Conservation (phyloP, 2,797 vertebrate species). For the Emydoidea blandingii region DNA sequence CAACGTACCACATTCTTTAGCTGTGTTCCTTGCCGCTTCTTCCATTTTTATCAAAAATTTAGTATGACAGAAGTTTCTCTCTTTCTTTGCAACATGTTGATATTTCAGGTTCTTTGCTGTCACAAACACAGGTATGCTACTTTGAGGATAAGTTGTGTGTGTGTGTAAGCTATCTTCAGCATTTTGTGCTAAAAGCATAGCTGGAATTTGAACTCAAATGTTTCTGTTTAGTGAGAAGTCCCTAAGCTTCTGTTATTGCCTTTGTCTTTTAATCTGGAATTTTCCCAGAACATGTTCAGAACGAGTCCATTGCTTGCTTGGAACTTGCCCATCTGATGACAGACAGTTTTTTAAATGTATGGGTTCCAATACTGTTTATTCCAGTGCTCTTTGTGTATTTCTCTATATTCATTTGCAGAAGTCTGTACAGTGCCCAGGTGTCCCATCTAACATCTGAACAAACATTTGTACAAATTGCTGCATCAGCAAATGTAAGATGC, state of each 20-base stretch:
- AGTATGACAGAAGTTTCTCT: slow-evolving; percentile 65
- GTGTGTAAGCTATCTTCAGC: slow-evolving; percentile 62
- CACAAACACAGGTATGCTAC: slow-evolving; percentile 62
- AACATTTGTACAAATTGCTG: background rate
- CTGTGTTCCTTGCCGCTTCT: slow-evolving; percentile 57
- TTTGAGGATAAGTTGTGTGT: slow-evolving; percentile 60
- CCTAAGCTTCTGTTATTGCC: slow-evolving; percentile 26
- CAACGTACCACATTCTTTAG: slow-evolving; percentile 59
- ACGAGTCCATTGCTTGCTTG: background rate
- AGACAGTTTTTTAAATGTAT: background rate
- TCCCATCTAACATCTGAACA: background rate
- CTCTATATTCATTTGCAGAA: background rate
- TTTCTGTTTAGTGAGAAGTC: slow-evolving; percentile 42
- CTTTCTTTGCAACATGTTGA: slow-evolving; percentile 64
- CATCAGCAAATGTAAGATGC: background rate
- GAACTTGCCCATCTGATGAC: background rate
- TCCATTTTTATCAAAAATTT: slow-evolving; percentile 75
- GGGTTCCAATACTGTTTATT: background rate
- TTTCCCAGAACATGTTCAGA: background rate
- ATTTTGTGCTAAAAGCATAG: slow-evolving; percentile 40
- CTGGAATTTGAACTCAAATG: slow-evolving; percentile 52
- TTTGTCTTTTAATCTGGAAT: slow-evolving; percentile 20
- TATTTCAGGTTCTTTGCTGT: slow-evolving; percentile 62
- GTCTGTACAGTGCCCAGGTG: background rate
- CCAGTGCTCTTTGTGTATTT: background rate